A percentile compares a stretch with the other conserved stretches of the same genome.
These are phyloP conservation scores for Chloropsis hardwickii DNA, from an alignment of 2,113 vertebrate genomes.

Conservation along the genomic window DNA sequence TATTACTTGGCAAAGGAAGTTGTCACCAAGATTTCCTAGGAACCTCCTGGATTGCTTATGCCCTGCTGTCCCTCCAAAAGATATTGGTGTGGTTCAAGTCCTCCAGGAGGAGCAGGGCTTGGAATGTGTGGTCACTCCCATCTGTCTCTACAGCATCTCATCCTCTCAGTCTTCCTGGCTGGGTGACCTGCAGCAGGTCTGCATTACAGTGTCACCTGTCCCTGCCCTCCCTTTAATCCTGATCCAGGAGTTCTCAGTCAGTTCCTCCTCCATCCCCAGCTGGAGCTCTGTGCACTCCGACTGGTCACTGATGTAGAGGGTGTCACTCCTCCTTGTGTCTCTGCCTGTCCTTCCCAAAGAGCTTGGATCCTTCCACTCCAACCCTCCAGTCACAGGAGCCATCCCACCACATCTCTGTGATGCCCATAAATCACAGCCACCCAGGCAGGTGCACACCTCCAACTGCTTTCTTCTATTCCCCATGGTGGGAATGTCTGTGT, in stretches of 20 bases:
- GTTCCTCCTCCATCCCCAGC: background rate
- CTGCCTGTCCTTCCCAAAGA: background rate
- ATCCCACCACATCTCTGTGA: background rate
- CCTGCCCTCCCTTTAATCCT: background rate
- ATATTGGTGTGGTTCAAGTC: background rate
- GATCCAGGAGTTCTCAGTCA: background rate
- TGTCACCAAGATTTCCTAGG: background rate
- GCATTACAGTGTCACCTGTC: too few species aligned
- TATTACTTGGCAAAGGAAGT: background rate
- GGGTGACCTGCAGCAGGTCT: background rate
- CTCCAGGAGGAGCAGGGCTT: fast-evolving
- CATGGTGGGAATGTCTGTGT: background rate
- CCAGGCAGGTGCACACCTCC: background rate
- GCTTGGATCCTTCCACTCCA: background rate
- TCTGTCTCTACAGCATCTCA: background rate
- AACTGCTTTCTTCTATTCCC: background rate
- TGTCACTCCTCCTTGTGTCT: background rate
- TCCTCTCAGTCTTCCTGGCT: background rate
- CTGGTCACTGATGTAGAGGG: background rate
- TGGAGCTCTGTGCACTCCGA: background rate
- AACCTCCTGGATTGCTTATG: too few species aligned
- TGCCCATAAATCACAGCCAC: background rate
- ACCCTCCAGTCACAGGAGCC: background rate
- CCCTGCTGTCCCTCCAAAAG: background rate
- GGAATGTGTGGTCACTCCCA: background rate